A percentile compares a stretch with the other conserved stretches of the same genome.
These are phyloP conservation scores for Rhagonycha lutea DNA, from an alignment of 2,888 invertebrate species.

Conservation along the genomic window DNA sequence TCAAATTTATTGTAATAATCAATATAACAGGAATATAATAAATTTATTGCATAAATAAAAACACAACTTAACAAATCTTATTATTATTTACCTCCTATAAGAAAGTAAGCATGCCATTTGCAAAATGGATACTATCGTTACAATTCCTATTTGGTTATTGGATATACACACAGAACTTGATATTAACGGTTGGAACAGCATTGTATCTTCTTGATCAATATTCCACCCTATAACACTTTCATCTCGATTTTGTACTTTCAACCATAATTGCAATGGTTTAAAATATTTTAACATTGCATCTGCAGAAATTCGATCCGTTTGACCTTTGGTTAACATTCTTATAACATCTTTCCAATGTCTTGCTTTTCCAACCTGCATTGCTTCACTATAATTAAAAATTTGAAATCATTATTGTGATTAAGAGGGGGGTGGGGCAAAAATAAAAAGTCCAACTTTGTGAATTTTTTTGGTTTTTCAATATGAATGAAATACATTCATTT, in stretches of 20 bases:
- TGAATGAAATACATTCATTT: no score
- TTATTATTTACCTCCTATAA: neutral
- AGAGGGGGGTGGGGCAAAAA: no score
- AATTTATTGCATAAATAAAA: neutral
- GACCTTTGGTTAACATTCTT: constrained; percentile 69
- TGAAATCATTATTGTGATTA: neutral
- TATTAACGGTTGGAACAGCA: constrained; percentile 57
- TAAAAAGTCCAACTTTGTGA: no score
- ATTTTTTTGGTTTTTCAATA: no score
- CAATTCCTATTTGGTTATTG: neutral
- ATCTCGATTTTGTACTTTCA: constrained; percentile 74
- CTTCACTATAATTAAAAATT: constrained; percentile 58
- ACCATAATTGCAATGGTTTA: constrained; percentile 77
- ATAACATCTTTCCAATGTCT: constrained; percentile 74
- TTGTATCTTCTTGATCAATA: constrained; percentile 68
- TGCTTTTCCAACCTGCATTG: constrained; percentile 71
- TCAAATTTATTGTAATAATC: neutral
- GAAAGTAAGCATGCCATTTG: neutral
- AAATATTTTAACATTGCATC: constrained; percentile 81
- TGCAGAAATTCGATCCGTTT: constrained; percentile 74
- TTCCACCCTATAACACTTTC: constrained; percentile 78
- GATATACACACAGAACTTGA: constrained; percentile 18
- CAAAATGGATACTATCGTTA: neutral
- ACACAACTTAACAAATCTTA: neutral
- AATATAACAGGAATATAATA: neutral